phyloP scores from a whole-genome alignment of 2,113 vertebrate species.

The Chloropsis hardwickii region DNA sequence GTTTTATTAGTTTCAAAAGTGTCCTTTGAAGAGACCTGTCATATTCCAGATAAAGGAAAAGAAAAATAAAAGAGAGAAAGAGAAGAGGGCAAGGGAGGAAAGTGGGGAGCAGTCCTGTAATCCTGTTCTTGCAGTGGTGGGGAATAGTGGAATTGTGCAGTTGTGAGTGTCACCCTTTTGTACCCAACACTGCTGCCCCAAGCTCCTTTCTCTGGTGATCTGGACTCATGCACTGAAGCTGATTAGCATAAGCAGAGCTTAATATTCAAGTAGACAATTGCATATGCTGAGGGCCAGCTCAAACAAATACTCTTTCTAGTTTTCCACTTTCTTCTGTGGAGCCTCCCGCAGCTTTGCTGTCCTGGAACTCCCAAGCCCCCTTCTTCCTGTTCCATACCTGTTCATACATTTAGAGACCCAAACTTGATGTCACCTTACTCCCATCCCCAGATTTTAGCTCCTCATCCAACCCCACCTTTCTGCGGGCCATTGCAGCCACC shows the following conservation, averaged over 20 bases:
- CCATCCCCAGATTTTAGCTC: not conserved
- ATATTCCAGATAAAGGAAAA: not conserved
- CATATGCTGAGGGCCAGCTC: not conserved
- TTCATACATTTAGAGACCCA: not conserved
- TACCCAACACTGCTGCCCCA: not conserved
- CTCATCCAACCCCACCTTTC: not conserved
- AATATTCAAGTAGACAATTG: not conserved
- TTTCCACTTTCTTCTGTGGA: not conserved
- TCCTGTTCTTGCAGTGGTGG: not conserved
- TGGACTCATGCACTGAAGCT: not conserved
- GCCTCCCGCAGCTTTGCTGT: fast-evolving
- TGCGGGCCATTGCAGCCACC: not conserved
- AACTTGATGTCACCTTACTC: not conserved
- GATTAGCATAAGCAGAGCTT: not conserved
- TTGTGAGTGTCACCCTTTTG: not conserved
- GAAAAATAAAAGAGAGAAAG: not conserved
- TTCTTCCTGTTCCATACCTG: not conserved
- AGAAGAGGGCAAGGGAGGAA: not conserved
- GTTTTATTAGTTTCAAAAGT: conserved; percentile 20
- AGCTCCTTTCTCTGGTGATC: not conserved
- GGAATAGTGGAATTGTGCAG: not conserved
- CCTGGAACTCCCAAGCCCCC: not conserved
- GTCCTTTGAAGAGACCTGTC: not conserved
- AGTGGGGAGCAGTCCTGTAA: not conserved
- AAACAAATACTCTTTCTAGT: not conserved